Percentiles rank a stretch among this genome's conserved stretches.
phyloP scores from a whole-genome alignment of 2,888 invertebrate genomes.

The Drosophila phalerata region DNA sequence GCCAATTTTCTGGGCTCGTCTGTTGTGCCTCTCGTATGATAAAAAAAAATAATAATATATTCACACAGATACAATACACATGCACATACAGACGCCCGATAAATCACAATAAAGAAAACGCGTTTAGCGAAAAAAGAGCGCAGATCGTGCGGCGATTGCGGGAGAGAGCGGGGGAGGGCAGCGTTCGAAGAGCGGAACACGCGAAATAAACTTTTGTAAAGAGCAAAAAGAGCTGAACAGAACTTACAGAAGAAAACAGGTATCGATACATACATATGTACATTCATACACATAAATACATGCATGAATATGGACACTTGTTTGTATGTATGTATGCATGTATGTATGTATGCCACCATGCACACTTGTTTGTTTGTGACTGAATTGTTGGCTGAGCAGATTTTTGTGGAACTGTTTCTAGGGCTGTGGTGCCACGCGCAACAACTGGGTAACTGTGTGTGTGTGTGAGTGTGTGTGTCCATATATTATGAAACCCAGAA shows the following conservation, averaged over 20 bases:
- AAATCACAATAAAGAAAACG: conserved; percentile 34
- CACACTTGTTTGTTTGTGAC: conserved; percentile 28
- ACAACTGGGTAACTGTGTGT: conserved; percentile 1
- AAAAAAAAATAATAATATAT: conserved; percentile 23
- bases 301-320: conserved; percentile 28
- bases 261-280: conserved; percentile 34
- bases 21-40: conserved; percentile 46
- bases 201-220: conserved; percentile 54
- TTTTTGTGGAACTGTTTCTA: conserved; percentile 55
- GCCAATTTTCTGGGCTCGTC: conserved; percentile 75
- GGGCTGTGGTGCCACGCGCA: conserved; percentile 56
- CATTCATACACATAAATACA: conserved; percentile 6
- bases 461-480: conserved; percentile 13
- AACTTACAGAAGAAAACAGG: conserved; percentile 59
- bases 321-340: conserved; percentile 13
- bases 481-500: conserved; percentile 21
- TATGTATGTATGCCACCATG: conserved; percentile 13
- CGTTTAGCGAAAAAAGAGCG: conserved; percentile 38
- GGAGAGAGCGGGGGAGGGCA: not conserved
- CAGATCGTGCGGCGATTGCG: conserved; percentile 9
- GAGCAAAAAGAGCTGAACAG: conserved; percentile 53
- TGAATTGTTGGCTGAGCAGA: conserved; percentile 58
- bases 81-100: conserved; percentile 9
- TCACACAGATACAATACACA: conserved; percentile 3
- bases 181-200: conserved; percentile 57